Evolutionary conservation across 2,888 invertebrate species (phyloP).

Genomic region (Sarcophaga caerulescens): DNA sequence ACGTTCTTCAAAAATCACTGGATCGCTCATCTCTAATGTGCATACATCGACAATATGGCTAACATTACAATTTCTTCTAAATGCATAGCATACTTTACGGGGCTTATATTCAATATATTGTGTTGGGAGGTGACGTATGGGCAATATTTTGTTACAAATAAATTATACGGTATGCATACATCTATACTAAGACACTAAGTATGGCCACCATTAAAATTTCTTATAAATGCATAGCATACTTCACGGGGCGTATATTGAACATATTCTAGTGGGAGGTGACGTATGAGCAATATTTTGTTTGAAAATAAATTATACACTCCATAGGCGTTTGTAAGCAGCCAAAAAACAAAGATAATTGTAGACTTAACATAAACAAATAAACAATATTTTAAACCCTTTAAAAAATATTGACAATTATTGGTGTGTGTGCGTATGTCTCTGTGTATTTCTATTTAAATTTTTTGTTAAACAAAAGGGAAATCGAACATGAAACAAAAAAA

Average conservation of each 20-base stretch:
- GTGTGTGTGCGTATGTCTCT: no score
- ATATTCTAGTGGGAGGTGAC: not conserved
- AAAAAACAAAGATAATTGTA: no score
- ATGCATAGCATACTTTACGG: not conserved
- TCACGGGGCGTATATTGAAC: not conserved
- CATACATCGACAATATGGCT: no score
- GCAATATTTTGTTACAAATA: not conserved
- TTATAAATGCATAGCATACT: not conserved
- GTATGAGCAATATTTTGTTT: not conserved
- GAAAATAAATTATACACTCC: not conserved
- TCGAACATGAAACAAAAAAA: not conserved
- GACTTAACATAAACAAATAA: no score
- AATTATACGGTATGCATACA: not conserved
- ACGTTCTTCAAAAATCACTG: no score
- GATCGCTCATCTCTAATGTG: no score
- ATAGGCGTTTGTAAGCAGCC: no score
- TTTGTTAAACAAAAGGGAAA: not conserved
- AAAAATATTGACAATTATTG: no score
- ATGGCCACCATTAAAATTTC: not conserved
- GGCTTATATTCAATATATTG: not conserved
- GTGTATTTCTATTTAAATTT: not conserved
- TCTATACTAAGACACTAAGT: no score
- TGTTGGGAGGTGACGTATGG: not conserved
- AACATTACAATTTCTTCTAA: not conserved
- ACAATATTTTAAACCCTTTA: no score